Percentiles rank a stretch among this genome's conserved stretches.
Conservation (phyloP, 2,888 invertebrate species). For the Agrotis segetum region DNA sequence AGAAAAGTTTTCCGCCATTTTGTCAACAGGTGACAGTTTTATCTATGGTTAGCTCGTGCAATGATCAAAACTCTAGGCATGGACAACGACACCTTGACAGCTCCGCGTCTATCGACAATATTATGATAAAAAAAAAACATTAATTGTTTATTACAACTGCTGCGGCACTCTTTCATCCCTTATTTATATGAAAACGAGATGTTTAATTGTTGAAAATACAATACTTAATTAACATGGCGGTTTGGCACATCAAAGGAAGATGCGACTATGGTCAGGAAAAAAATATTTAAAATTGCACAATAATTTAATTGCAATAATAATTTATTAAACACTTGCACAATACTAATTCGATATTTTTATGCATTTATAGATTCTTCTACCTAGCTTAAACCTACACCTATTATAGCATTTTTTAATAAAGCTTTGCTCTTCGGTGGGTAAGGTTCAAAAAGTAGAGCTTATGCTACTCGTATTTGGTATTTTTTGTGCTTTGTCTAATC, state of each 20-base stretch:
- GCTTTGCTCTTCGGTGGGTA: no score
- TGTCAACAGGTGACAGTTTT: conserved; percentile 32
- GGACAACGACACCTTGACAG: conserved; percentile 40
- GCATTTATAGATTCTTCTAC: not conserved
- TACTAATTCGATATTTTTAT: conserved; percentile 17
- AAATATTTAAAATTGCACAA: conserved; percentile 9
- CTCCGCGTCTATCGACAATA: conserved; percentile 8
- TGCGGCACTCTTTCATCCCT: conserved; percentile 42
- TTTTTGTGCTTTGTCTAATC: not conserved
- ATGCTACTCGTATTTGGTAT: not conserved
- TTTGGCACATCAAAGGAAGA: conserved; percentile 29
- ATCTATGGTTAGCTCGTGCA: conserved; percentile 25
- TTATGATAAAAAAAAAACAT: conserved; percentile 19
- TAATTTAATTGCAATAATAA: no score
- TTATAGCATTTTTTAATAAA: no score
- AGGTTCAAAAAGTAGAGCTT: not conserved
- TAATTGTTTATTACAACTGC: conserved; percentile 37
- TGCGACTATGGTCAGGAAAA: conserved; percentile 2
- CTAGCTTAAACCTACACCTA: no score
- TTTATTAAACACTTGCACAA: conserved; percentile 22
- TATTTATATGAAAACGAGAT: conserved; percentile 26
- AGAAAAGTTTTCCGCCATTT: conserved; percentile 4
- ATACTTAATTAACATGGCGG: conserved; percentile 6
- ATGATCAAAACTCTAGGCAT: conserved; percentile 11
- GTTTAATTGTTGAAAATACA: conserved; percentile 4